Evolutionary conservation across 1,140 invertebrate genomes (phyloP), one percentile per base, ranked within the genome.

Genomic region (Maconellicoccus hirsutus): DNA sequence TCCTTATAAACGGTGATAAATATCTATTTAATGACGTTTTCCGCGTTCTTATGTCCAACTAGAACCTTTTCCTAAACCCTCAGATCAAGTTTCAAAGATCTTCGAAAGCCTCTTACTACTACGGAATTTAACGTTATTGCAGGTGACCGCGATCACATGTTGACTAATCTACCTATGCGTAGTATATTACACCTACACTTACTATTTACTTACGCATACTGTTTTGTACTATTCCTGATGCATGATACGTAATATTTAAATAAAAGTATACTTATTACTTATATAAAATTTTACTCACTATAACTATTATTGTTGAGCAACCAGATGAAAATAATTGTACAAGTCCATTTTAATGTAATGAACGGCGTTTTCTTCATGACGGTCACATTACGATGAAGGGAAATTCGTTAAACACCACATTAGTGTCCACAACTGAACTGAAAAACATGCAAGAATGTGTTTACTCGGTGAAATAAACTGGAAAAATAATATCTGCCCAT

Each of bases 21-120:
- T 66, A 66, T 66, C 25, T 22, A 26, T 12, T 66, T 66, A 66
- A 66, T 66, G 61, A 66, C 61, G 21, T 66, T 66, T 66, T 66
- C 61, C 21, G 61, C 61, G 61, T 66, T 66, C 61, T 66, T 66
- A 66, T 26, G 61, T 66, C 61, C 61, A 25, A 23, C 42, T 16
- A 16, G 42, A 52, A 52, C 42, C 42, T 52, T 19, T 8, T 19
- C 12, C 16, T 52, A 52, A 52, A 52, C 42, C 42, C n/a, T 52
- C 29, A 33, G 29, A 33, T 52, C 42, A 16, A 52, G 16, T 52
- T 66, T 25, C 16, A 66, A 25, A 10, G 22, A 25, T 14, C 61
- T 26, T 66, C 61, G 3, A 66, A 66, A 22, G 25, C 61, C 61
- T 26, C 16, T 66, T 66, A 23, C 22, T 52, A 4, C 6, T 52